Percentiles rank a stretch among this genome's conserved stretches.
phyloP scores from a whole-genome alignment of 2,113 vertebrate genomes.

The Tiliqua scincoides region DNA sequence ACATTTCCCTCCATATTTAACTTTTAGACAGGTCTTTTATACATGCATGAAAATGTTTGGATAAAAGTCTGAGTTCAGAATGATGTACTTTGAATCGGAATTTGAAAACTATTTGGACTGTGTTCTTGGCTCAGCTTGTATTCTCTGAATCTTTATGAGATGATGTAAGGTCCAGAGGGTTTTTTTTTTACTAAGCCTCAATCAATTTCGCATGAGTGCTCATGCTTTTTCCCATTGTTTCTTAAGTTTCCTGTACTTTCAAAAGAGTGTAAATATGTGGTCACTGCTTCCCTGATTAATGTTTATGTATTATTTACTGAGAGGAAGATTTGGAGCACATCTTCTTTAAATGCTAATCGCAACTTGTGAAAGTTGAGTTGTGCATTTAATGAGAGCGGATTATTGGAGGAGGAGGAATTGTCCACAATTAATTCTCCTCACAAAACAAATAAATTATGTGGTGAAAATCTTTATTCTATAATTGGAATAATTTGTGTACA shows the following conservation, averaged over 20 bases:
- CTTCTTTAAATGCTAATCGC: too few species aligned
- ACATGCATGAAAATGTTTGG: conserved; percentile 24
- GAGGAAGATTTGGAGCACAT: too few species aligned
- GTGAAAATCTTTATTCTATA: background rate
- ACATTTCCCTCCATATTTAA: background rate
- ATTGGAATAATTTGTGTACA: background rate
- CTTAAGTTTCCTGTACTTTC: background rate
- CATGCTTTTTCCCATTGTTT: background rate
- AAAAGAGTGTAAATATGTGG: background rate
- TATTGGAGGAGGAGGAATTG: background rate
- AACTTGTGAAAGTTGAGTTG: too few species aligned
- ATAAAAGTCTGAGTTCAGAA: background rate
- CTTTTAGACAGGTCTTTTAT: conserved; percentile 4
- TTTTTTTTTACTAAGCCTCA: background rate
- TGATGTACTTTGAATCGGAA: conserved; percentile 1
- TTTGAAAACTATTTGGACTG: background rate
- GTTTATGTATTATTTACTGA: too few species aligned
- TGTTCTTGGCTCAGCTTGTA: background rate
- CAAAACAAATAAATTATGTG: conserved; percentile 1
- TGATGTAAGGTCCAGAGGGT: conserved; percentile 27
- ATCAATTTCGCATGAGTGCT: conserved; percentile 23
- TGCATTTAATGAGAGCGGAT: background rate
- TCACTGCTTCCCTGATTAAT: background rate
- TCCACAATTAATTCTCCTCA: background rate
- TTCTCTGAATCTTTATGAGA: background rate